Evolutionary conservation across 1,140 invertebrate genomes (phyloP).

Genomic region (Euglossa dilemma): DNA sequence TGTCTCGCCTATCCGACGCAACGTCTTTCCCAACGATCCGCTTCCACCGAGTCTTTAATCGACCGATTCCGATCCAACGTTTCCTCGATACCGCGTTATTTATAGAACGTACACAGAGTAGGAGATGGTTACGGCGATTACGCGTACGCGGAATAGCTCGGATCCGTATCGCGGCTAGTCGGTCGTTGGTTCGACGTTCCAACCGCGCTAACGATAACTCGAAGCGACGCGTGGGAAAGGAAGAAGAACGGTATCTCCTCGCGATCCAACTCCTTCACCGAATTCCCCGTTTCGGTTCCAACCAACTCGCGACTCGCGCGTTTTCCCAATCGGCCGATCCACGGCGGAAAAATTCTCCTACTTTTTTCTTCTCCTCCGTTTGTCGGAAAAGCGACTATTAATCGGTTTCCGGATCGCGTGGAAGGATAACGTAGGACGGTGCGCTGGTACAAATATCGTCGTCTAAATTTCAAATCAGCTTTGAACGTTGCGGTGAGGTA

Average conservation of each 20-base stretch:
- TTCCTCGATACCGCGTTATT: background rate
- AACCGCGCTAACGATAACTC: constrained; percentile 2
- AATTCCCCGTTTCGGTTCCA: constrained; percentile 21
- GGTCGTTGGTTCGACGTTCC: background rate
- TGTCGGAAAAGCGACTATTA: constrained; percentile 35
- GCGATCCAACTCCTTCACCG: constrained; percentile 38
- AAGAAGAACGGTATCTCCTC: background rate
- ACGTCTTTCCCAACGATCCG: background rate
- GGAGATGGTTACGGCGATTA: background rate
- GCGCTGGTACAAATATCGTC: constrained; percentile 55
- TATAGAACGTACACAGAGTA: too few relatives aligned
- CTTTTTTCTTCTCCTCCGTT: constrained; percentile 10
- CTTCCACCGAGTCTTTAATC: background rate
- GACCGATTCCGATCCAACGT: background rate
- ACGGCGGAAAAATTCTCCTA: background rate
- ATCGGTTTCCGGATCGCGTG: constrained; percentile 11
- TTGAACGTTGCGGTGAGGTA: background rate
- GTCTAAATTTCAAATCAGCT: constrained; percentile 75
- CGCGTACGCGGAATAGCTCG: background rate
- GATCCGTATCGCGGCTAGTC: constrained; percentile 42
- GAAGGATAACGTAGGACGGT: constrained; percentile 42
- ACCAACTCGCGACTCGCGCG: background rate
- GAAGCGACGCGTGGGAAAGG: background rate
- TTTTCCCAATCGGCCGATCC: background rate
- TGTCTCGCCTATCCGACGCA: background rate